phyloP scores from a whole-genome alignment of 2,888 invertebrate species.

The Synergus japonicus region DNA sequence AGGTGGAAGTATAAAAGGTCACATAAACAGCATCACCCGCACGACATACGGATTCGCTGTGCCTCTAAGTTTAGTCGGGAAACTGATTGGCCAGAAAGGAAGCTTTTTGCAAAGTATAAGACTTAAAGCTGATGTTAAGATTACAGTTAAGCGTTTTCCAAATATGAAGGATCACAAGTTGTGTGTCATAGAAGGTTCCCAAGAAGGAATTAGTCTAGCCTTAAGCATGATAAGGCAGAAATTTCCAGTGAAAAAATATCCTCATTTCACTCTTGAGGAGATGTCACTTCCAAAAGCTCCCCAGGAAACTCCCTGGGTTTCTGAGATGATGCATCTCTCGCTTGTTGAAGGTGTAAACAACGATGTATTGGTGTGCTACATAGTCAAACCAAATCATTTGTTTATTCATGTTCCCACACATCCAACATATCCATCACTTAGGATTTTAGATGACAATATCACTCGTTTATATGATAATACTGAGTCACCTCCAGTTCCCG shows the following conservation, averaged over 20 bases:
- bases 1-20: conserved; percentile 74
- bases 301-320: conserved; percentile 62
- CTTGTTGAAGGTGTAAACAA: conserved; percentile 95
- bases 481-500: conserved; percentile 89
- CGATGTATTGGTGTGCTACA: conserved; percentile 93
- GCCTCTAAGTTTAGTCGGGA: conserved; percentile 88
- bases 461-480: conserved; percentile 88
- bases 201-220: conserved; percentile 88
- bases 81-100: conserved; percentile 91
- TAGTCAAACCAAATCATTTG: conserved; percentile 92
- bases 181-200: conserved; percentile 90
- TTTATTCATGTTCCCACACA: conserved; percentile 98
- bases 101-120: conserved; percentile 89
- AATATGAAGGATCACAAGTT: conserved; percentile 87
- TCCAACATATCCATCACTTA: conserved; percentile 92
- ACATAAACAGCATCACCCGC: conserved; percentile 63
- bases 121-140: conserved; percentile 87
- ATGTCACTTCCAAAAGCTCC: conserved; percentile 61
- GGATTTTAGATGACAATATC: conserved; percentile 90
- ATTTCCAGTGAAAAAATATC: conserved; percentile 90
- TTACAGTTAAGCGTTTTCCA: conserved; percentile 89
- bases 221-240: conserved; percentile 90
- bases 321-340: conserved; percentile 82
- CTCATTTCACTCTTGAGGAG: conserved; percentile 86
- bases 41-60: conserved; percentile 86